phyloP scores from a whole-genome alignment of 1,140 invertebrate species.

The Drosophila asahinai region DNA sequence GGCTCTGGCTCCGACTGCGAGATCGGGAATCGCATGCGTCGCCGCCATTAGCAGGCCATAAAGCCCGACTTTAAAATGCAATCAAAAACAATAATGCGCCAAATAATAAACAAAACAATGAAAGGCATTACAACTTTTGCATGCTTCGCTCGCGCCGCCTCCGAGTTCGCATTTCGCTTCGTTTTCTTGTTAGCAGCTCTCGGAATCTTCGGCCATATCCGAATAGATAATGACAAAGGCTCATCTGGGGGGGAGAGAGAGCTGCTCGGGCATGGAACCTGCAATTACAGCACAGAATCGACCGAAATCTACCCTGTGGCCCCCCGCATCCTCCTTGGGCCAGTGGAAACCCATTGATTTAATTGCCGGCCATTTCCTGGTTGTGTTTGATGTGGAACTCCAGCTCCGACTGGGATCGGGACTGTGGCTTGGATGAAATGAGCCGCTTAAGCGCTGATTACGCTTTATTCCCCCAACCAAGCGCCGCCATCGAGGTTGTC shows the following conservation, averaged over 20 bases:
- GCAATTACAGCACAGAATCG: constrained; percentile 61
- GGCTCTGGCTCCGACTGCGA: constrained; percentile 9
- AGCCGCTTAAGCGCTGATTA: constrained; percentile 76
- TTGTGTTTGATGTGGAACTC: constrained; percentile 78
- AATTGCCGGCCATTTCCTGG: constrained; percentile 84
- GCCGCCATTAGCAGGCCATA: constrained; percentile 76
- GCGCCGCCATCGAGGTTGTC: constrained; percentile 51
- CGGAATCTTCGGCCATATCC: constrained; percentile 32
- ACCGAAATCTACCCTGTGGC: constrained; percentile 51
- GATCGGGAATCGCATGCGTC: constrained; percentile 68
- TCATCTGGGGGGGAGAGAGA: constrained; percentile 32
- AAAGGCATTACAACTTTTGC: constrained; percentile 52
- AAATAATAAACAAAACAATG: constrained; percentile 50
- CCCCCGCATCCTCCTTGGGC: constrained; percentile 8
- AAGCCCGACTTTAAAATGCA: constrained; percentile 67
- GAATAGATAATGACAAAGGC: constrained; percentile 68
- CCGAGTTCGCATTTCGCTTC: constrained; percentile 21
- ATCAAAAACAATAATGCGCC: constrained; percentile 73
- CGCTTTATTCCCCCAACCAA: constrained; percentile 69
- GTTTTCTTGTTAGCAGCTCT: constrained; percentile 24
- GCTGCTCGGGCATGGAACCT: constrained; percentile 51
- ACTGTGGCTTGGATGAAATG: constrained; percentile 69
- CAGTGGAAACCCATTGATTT: constrained; percentile 79
- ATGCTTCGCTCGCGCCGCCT: constrained; percentile 22
- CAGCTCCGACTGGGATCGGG: constrained; percentile 27